Evolutionary conservation across 1,140 invertebrate genomes (phyloP).

Genomic region (Magallana angulata): DNA sequence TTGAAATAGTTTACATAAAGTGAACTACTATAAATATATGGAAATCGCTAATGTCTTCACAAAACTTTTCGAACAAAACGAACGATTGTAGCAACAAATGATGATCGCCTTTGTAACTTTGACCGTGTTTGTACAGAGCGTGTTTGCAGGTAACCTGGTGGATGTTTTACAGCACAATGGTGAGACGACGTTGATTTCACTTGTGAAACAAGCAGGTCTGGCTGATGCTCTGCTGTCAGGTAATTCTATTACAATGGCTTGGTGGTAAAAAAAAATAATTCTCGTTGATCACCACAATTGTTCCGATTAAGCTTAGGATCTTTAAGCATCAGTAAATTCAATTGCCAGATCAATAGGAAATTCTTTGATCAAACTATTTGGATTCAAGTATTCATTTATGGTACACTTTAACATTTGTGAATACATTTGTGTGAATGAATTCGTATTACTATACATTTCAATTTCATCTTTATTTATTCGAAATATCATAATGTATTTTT

Average conservation of each 20-base stretch:
- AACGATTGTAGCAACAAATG: not conserved
- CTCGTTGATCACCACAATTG: too few species aligned
- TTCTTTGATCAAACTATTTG: too few species aligned
- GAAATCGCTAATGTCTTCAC: not conserved
- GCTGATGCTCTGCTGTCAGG: constrained; percentile 29
- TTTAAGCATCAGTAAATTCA: too few species aligned
- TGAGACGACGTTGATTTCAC: constrained; percentile 44
- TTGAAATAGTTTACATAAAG: too few species aligned
- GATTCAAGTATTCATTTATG: too few species aligned
- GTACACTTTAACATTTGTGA: not conserved
- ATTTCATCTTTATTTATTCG: too few species aligned
- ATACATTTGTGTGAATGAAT: not conserved
- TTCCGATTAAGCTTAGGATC: too few species aligned
- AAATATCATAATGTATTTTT: too few species aligned
- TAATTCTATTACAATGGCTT: not conserved
- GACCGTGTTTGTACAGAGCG: constrained; percentile 2
- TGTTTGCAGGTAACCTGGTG: constrained; percentile 42
- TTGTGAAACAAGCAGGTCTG: constrained; percentile 54
- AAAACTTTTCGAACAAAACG: too few species aligned
- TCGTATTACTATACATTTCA: not conserved
- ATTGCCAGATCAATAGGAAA: too few species aligned
- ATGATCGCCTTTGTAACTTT: not conserved
- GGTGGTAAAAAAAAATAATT: too few species aligned
- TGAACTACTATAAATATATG: not conserved
- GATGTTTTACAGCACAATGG: constrained; percentile 42